Conservation (phyloP, 2,113 vertebrate genomes). For the Caranx melampygus region DNA sequence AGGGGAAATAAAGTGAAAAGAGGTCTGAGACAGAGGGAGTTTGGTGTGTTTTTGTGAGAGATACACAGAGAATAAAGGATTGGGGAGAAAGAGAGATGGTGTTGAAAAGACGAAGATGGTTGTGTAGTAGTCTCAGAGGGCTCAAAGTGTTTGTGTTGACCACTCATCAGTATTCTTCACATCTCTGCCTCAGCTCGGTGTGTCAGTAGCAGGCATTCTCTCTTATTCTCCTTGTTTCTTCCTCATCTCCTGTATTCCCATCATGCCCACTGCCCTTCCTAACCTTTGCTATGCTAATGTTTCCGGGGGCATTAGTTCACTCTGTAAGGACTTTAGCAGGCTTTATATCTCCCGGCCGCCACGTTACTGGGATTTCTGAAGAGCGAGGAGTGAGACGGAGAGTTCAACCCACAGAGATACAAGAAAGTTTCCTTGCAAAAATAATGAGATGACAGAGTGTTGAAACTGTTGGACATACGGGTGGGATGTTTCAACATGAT, state of each 20-base stretch:
- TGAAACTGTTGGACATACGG: not conserved
- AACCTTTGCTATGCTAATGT: slow-evolving; percentile 42
- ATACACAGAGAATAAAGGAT: slow-evolving; percentile 3
- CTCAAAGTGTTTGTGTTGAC: slow-evolving; percentile 32
- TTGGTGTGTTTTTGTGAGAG: not conserved
- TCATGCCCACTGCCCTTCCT: slow-evolving; percentile 14
- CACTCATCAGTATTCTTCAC: slow-evolving; percentile 53
- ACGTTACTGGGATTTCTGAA: not conserved
- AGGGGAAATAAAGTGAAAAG: not conserved
- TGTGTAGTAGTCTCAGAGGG: slow-evolving; percentile 14
- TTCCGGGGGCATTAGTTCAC: slow-evolving; percentile 15
- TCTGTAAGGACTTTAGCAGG: slow-evolving; percentile 16
- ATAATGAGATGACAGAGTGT: slow-evolving; percentile 7
- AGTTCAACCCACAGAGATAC: slow-evolving; percentile 9
- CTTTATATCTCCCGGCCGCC: slow-evolving; percentile 6
- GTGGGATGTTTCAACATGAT: not conserved
- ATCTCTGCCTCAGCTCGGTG: not conserved
- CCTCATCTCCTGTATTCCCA: slow-evolving; percentile 8
- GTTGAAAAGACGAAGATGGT: not conserved
- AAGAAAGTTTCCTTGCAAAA: not conserved
- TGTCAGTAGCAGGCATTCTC: slow-evolving; percentile 14
- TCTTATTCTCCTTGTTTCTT: slow-evolving; percentile 3
- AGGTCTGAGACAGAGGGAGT: not conserved
- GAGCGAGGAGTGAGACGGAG: not conserved
- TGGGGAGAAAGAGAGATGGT: not conserved